A percentile compares a stretch with the other conserved stretches of the same genome.
Evolutionary conservation across 1,140 invertebrate species (phyloP).

Genomic region (Pseudomyrmex concolor): DNA sequence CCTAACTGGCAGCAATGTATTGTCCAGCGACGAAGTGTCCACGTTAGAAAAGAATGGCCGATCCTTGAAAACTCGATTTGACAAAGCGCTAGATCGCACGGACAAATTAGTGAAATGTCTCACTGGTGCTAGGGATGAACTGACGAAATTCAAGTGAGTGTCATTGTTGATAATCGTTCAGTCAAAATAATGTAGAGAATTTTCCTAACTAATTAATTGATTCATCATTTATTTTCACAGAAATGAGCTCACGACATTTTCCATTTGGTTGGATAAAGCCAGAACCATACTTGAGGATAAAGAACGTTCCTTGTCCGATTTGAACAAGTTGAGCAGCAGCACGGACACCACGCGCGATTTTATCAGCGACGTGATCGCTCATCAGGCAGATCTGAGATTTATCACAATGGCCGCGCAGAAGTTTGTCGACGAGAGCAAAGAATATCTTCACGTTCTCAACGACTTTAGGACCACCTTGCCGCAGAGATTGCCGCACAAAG

Average conservation of each 20-base stretch:
- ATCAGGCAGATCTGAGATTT: conserved; percentile 96
- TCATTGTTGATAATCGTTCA: neutral
- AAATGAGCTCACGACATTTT: conserved; percentile 92
- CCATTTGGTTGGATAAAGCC: conserved; percentile 93
- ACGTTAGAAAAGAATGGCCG: conserved; percentile 94
- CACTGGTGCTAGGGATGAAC: conserved; percentile 93
- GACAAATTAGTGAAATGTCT: conserved; percentile 92
- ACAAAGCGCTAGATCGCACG: conserved; percentile 91
- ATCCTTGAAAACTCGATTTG: conserved; percentile 93
- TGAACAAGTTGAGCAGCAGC: conserved; percentile 90
- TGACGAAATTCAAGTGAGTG: conserved; percentile 92
- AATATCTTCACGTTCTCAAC: conserved; percentile 92
- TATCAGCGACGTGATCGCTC: conserved; percentile 96
- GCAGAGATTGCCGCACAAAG: conserved; percentile 91
- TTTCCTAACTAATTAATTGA: neutral
- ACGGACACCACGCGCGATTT: conserved; percentile 93
- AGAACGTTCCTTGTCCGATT: conserved; percentile 92
- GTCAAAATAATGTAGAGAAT: neutral
- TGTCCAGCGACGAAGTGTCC: conserved; percentile 95
- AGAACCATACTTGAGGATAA: conserved; percentile 93
- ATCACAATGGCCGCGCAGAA: conserved; percentile 98
- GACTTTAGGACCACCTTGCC: conserved; percentile 93
- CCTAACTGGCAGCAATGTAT: conserved; percentile 94
- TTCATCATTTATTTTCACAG: conserved; percentile 77
- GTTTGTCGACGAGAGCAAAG: conserved; percentile 96